Conservation (phyloP, 2,888 invertebrate genomes). For the Gasteruption jaculator region DNA sequence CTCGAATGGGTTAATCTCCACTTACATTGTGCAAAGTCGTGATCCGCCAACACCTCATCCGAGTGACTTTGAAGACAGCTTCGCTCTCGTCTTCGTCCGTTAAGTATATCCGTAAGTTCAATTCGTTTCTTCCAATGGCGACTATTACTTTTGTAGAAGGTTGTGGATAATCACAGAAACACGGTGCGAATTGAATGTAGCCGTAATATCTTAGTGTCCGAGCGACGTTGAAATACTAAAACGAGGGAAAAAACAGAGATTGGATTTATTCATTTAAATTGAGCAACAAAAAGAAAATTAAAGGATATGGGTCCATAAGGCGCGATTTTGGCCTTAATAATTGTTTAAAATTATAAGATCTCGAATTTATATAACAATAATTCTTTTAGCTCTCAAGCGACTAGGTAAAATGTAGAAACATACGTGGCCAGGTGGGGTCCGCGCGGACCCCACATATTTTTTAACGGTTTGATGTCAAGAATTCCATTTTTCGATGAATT, state of each 20-base stretch:
- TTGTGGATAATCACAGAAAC: conserved; percentile 73
- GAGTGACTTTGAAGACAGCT: conserved; percentile 85
- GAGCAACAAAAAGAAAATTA: conserved; percentile 4
- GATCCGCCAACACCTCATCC: conserved; percentile 97
- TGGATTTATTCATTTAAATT: conserved; percentile 1
- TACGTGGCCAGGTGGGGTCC: no score
- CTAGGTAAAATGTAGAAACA: no score
- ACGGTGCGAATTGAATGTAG: conserved; percentile 74
- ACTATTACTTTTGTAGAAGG: conserved; percentile 66
- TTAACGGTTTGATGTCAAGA: no score
- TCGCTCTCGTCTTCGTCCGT: conserved; percentile 68
- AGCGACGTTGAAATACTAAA: conserved; percentile 81
- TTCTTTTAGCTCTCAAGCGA: no score
- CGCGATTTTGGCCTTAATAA: no score
- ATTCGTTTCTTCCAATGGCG: conserved; percentile 81
- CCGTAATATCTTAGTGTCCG: conserved; percentile 85
- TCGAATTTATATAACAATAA: no score
- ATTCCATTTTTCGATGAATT: no score
- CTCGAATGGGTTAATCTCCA: no score
- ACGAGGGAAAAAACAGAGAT: conserved; percentile 28
- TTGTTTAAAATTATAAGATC: no score
- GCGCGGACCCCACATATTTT: no score
- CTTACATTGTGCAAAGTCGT: conserved; percentile 75
- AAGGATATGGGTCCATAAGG: no score
- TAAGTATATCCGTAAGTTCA: conserved; percentile 62